Evolutionary conservation across 2,888 invertebrate species (phyloP).

Genomic region (Drosophila subsilvestris): DNA sequence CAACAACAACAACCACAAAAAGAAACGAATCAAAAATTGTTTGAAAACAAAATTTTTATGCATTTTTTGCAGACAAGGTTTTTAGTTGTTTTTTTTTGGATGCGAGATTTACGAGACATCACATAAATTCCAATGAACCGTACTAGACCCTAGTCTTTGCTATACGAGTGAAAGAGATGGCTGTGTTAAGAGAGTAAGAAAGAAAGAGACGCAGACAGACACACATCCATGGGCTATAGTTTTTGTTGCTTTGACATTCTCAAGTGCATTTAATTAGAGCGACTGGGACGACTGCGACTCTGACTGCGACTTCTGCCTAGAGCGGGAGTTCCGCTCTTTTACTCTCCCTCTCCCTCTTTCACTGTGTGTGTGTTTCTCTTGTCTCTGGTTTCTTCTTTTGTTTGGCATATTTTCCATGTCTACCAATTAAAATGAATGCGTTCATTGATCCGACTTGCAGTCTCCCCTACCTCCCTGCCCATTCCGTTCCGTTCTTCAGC

Average conservation of each 20-base stretch:
- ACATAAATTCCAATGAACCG: slow-evolving; percentile 72
- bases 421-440: slow-evolving; percentile 81
- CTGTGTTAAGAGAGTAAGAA: neutral
- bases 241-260: slow-evolving; percentile 54
- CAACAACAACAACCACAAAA: slow-evolving; percentile 9
- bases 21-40: slow-evolving; percentile 57
- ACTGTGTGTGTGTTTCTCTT: slow-evolving; percentile 9
- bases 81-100: slow-evolving; percentile 34
- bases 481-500: neutral
- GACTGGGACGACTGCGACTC: slow-evolving; percentile 44
- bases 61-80: slow-evolving; percentile 53
- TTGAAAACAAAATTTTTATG: slow-evolving; percentile 73
- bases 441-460: slow-evolving; percentile 72
- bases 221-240: slow-evolving; percentile 22
- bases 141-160: neutral
- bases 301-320: slow-evolving; percentile 28
- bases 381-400: slow-evolving; percentile 53
- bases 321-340: slow-evolving; percentile 21
- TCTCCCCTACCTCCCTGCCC: neutral
- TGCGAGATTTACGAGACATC: slow-evolving; percentile 75
- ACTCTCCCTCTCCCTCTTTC: neutral
- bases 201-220: slow-evolving; percentile 1
- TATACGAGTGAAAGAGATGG: neutral
- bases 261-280: slow-evolving; percentile 77
- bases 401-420: slow-evolving; percentile 78